These are phyloP conservation scores for Malthinus seriepunctatus DNA, from an alignment of 2,888 invertebrate species.

Conservation along the genomic window DNA sequence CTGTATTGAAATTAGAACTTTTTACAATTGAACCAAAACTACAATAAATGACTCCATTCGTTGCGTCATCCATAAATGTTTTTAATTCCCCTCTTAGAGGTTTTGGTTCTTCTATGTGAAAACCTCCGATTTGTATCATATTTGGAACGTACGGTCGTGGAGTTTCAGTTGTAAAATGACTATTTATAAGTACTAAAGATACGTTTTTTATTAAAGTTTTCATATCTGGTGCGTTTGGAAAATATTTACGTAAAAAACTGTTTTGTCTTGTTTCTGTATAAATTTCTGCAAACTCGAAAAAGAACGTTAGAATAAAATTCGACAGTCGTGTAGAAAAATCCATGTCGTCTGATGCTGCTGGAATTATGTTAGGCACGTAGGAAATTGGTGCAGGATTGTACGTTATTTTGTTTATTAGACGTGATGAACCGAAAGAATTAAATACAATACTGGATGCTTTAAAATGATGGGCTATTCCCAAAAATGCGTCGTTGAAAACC, in stretches of 20 bases:
- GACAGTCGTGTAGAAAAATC: conserved; percentile 39
- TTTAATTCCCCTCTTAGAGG: conserved; percentile 27
- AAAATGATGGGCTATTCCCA: conserved; percentile 45
- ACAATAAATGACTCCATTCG: conserved; percentile 39
- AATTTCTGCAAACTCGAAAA: background rate
- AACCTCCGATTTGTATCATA: conserved; percentile 43
- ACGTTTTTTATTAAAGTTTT: conserved; percentile 34
- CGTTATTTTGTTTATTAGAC: conserved; percentile 36
- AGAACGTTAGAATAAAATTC: conserved; percentile 33
- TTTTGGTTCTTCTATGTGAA: conserved; percentile 35
- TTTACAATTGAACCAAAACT: conserved; percentile 38
- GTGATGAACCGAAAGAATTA: conserved; percentile 38
- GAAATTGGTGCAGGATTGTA: conserved; percentile 46
- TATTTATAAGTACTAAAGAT: conserved; percentile 40
- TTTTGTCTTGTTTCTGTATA: conserved; percentile 22
- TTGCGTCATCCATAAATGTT: conserved; percentile 33
- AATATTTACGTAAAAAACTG: conserved; percentile 32
- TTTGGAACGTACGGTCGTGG: conserved; percentile 42
- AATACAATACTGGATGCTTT: conserved; percentile 46
- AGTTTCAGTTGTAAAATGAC: conserved; percentile 40
- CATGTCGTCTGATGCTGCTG: conserved; percentile 40
- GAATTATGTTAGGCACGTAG: conserved; percentile 42
- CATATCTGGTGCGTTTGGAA: conserved; percentile 37
- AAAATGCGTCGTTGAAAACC: conserved; percentile 45
- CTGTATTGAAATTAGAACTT: conserved; percentile 26